Evolutionary conservation across 2,888 invertebrate genomes (phyloP).

Genomic region (Eupithecia exiguata): DNA sequence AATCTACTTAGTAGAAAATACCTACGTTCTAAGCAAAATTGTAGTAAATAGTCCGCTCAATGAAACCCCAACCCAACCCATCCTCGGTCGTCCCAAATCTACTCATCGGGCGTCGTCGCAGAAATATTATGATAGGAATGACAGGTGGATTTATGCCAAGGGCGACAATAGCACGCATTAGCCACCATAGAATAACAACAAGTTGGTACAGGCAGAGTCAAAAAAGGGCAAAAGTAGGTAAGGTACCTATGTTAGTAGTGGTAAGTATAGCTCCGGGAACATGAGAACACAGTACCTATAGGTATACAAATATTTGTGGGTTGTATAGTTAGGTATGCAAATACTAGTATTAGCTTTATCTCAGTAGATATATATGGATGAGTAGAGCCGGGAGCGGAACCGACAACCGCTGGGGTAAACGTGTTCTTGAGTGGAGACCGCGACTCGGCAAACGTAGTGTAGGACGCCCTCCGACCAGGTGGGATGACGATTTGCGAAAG

Average conservation of each 20-base stretch:
- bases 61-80: constrained; percentile 11
- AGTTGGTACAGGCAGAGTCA: constrained; percentile 11
- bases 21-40: constrained; percentile 2
- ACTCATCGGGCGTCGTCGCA: constrained; percentile 35
- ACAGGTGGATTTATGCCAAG: constrained; percentile 53
- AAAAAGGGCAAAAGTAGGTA: too few relatives aligned
- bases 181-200: constrained; percentile 30
- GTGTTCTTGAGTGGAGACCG: too few relatives aligned
- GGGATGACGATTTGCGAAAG: too few relatives aligned
- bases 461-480: too few relatives aligned
- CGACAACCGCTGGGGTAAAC: too few relatives aligned
- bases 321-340: too few relatives aligned
- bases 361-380: background rate
- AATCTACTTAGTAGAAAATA: background rate
- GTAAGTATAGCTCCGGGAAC: background rate
- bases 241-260: background rate
- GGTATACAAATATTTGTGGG: too few relatives aligned
- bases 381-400: too few relatives aligned
- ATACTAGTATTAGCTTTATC: background rate
- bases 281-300: background rate
- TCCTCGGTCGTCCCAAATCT: constrained; percentile 21
- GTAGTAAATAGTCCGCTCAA: constrained; percentile 16
- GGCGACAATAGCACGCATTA: constrained; percentile 47
- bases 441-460: too few relatives aligned
- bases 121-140: constrained; percentile 42